These are phyloP conservation scores for Gymnoscelis rufifasciata DNA, from an alignment of 2,888 invertebrate genomes.

Conservation along the genomic window DNA sequence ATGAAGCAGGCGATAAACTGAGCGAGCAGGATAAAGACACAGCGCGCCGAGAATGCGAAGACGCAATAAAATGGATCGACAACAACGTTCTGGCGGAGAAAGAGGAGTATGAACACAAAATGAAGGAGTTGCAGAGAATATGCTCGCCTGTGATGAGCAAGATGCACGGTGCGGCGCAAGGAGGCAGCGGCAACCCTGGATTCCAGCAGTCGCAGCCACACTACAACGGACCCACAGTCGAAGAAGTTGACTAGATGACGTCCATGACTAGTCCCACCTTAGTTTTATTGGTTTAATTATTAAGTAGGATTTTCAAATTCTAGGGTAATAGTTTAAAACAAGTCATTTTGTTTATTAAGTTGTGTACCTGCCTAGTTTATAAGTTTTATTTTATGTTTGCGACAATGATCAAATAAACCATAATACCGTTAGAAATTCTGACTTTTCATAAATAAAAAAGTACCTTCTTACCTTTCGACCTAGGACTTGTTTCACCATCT, in stretches of 20 bases:
- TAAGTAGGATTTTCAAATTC: constrained; percentile 1
- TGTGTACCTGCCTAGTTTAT: too few relatives aligned
- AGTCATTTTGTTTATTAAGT: too few relatives aligned
- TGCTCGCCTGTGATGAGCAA: constrained; percentile 80
- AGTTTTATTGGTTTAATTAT: neutral
- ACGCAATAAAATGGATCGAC: constrained; percentile 85
- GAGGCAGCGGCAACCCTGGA: constrained; percentile 24
- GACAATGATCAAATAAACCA: too few relatives aligned
- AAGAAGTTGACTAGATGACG: constrained; percentile 48
- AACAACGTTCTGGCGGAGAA: constrained; percentile 81
- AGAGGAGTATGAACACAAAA: constrained; percentile 81
- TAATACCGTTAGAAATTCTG: too few relatives aligned
- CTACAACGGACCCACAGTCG: constrained; percentile 47
- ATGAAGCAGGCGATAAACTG: constrained; percentile 81
- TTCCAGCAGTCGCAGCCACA: constrained; percentile 30
- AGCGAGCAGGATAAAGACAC: constrained; percentile 82
- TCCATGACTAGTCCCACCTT: constrained; percentile 6
- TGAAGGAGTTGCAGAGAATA: constrained; percentile 78
- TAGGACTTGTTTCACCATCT: too few relatives aligned
- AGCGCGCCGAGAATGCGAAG: constrained; percentile 73
- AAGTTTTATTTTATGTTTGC: too few relatives aligned
- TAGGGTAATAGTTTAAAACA: too few relatives aligned
- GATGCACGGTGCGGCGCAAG: constrained; percentile 73
- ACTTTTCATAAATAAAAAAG: too few relatives aligned
- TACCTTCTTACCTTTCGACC: too few relatives aligned